Base-by-base conservation (phyloP, 2,113 vertebrate genomes). In the Pangasianodon gigas region DNA sequence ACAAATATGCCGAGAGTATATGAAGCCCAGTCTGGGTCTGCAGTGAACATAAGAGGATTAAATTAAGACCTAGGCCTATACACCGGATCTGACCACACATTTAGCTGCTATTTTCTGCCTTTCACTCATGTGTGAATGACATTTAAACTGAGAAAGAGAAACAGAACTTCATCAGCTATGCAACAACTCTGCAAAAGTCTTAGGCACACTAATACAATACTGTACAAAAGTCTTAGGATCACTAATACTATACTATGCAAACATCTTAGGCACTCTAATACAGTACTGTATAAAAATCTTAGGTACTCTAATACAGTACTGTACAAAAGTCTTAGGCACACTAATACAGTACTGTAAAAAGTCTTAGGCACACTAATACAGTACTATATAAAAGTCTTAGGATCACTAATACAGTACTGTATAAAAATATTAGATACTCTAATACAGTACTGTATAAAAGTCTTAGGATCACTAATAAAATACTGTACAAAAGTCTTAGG, bases 21-120 rank as follows among this genome's bases (percentile, higher is more conserved):
- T 51, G 96, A 98, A 48, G 96, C 97, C 98, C 98, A 99, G 69
- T 98, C 97, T 9, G 98, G 97, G 91, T 97, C 98, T 99, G 93
- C 58, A 84, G 7, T 87, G 8, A 87, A 92, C 19, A 74, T n/a
- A 65, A 75, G 19, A 56, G 5, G 60, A 37, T 37, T 52, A 52
- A 88, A 82, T 29, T 32, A 8, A 52, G 37, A 37, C 11, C 2
- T 6, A 4, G 51, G 6, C 2, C 9, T n/a, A 6, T n/a, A 80
- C 26, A n/a, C 2, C 24, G n/a, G 24, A 51, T n/a, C 26, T 29
- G 9, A 77, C 48, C 21, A 48, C 44, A 26, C 0, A 48, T 11
- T 46, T 46, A 24, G 71, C 16, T 41, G 69, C 41, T 44, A 41
- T 16, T 71, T 71, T 29, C 46, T 51, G 44, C 46, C 16, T 79